Conservation (phyloP, 2,797 vertebrate genomes). For the Acanthornis magna region DNA sequence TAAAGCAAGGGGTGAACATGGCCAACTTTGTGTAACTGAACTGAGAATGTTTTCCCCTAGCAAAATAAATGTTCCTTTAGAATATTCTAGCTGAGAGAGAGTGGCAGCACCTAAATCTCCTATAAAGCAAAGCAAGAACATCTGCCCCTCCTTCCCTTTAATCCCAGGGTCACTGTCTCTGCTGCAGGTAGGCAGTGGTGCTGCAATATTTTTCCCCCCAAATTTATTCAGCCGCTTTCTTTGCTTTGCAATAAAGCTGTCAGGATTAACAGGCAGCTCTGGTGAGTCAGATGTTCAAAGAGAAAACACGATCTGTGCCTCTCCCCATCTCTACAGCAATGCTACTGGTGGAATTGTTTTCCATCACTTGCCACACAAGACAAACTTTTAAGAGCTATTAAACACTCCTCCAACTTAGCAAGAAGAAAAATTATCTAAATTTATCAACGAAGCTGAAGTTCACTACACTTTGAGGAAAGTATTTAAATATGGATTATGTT, state of each 20-base stretch:
- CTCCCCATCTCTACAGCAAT: not conserved
- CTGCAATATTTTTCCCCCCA: not conserved
- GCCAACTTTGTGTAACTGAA: not conserved
- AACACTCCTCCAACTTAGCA: not conserved
- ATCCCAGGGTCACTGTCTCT: not conserved
- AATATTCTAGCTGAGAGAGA: not conserved
- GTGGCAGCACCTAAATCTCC: not conserved
- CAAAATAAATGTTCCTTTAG: not conserved
- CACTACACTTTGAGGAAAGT: not conserved
- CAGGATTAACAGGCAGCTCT: not conserved
- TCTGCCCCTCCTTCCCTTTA: not conserved
- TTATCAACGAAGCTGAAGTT: slow-evolving; percentile 3
- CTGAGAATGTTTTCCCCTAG: not conserved
- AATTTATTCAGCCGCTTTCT: not conserved
- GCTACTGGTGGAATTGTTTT: not conserved
- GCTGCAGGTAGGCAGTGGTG: not conserved
- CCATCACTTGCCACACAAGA: not conserved
- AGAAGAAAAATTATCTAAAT: not conserved
- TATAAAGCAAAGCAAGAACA: not conserved
- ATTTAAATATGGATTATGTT: not conserved
- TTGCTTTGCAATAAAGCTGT: not conserved
- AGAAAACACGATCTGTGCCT: not conserved
- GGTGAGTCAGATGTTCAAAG: not conserved
- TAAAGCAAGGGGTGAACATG: not conserved
- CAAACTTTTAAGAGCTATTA: slow-evolving; percentile 1